Evolutionary conservation across 2,797 vertebrate species (phyloP), one percentile per base, ranked within the genome.

Genomic region (Heliangelus exortis): DNA sequence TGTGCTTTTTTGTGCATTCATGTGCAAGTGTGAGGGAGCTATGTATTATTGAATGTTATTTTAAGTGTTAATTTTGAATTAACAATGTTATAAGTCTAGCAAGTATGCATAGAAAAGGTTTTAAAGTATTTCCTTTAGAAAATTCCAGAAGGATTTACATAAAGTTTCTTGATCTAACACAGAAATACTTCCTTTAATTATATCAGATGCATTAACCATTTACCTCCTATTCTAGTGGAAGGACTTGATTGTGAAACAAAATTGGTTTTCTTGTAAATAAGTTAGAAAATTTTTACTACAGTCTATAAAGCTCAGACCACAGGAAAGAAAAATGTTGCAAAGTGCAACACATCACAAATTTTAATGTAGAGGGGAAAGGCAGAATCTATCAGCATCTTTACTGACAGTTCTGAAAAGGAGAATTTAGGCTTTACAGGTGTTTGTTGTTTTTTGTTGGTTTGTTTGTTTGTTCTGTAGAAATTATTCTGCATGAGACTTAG

Each of bases 161-260:
- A 51, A 87, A 94, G 28, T 94, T 96, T 96, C 41, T 76, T 91
- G 74, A 87, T 79, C 68, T 82, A 78, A 91, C 23, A 53, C 7
- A 71, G 53, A 65, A 84, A 73, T 69, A 72, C n/a, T 84, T 95
- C 29, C 22, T 91, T 33, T 91, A 94, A 92, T 83, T 88, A 25
- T 29, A 89, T 55, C 29, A 91, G 82, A 75, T 7, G 10, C 41
- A 62, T 92, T 94, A 93, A 96, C 57, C 45, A 33, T 86, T 92
- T 92, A 47, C 33, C 25, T 95, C 31, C 36, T 26, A 75, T 79
- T 88, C 22, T 86, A 93, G 93, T 28, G 31, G 92, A 83, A 94
- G 36, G 63, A 63, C 96, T 94, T 94, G 90, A 86, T 91, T 87
- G 75, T 21, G 54, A 94, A 94, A 72, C 48, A 87, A 85, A 89